These are phyloP conservation scores for Rallus limicola DNA, from an alignment of 2,113 vertebrate genomes.

Conservation along the genomic window DNA sequence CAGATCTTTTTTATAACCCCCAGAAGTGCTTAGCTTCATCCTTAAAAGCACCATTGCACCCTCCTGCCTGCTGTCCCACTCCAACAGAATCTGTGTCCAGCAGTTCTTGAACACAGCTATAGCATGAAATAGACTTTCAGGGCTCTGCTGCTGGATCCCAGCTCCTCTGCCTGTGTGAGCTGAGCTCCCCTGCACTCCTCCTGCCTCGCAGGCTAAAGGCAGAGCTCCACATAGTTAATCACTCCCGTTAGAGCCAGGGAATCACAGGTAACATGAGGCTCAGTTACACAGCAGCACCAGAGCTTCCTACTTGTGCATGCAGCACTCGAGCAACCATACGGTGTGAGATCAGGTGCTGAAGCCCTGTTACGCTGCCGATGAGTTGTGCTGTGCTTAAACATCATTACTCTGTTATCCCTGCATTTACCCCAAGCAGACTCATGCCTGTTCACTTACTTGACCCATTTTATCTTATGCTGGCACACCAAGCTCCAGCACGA, in stretches of 20 bases:
- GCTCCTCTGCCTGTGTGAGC: not conserved
- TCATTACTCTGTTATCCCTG: not conserved
- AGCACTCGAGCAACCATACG: not conserved
- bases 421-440: not conserved
- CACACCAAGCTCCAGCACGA: fast-evolving
- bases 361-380: not conserved
- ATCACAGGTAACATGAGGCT: fast-evolving
- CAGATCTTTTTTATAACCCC: not conserved
- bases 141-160: not conserved
- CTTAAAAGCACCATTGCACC: not conserved
- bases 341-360: not conserved
- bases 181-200: not conserved
- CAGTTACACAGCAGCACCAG: fast-evolving
- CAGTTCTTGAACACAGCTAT: not conserved
- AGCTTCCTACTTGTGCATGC: not conserved
- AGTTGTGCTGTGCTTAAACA: not conserved
- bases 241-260: not conserved
- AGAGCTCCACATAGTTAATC: not conserved
- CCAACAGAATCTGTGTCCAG: not conserved
- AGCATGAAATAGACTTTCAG: fast-evolving
- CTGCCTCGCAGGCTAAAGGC: fast-evolving
- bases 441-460: fast-evolving
- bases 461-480: not conserved
- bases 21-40: not conserved
- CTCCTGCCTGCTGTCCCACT: not conserved